These are phyloP conservation scores for Muscicapa comitata DNA, from an alignment of 2,797 vertebrate genomes.

Conservation along the genomic window DNA sequence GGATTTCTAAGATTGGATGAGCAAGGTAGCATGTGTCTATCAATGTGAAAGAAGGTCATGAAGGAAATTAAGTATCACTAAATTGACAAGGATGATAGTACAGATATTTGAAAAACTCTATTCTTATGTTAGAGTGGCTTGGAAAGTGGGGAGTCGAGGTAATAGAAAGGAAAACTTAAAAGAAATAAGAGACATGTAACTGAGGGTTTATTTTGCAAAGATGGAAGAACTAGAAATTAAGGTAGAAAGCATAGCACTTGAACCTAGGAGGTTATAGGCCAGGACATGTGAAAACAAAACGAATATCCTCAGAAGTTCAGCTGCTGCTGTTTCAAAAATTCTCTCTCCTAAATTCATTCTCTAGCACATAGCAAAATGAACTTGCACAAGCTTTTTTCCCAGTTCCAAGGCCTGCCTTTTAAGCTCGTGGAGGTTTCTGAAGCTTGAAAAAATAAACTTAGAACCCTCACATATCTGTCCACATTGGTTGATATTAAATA, in stretches of 20 bases:
- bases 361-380: neutral
- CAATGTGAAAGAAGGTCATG: rapidly evolving
- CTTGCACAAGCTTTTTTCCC: neutral
- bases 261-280: neutral
- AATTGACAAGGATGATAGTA: neutral
- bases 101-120: neutral
- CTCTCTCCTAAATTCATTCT: neutral
- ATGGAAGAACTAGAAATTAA: neutral
- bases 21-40: neutral
- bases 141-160: neutral
- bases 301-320: neutral
- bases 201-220: neutral
- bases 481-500: neutral
- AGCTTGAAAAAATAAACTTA: neutral
- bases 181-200: neutral
- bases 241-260: neutral
- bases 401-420: neutral
- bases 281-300: neutral
- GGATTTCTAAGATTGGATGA: neutral
- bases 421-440: neutral
- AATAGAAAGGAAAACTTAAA: neutral
- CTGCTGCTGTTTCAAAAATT: neutral
- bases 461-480: neutral
- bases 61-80: neutral
- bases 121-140: neutral